Evolutionary conservation across 2,797 vertebrate species (phyloP).

Genomic region (Choloepus didactylus): DNA sequence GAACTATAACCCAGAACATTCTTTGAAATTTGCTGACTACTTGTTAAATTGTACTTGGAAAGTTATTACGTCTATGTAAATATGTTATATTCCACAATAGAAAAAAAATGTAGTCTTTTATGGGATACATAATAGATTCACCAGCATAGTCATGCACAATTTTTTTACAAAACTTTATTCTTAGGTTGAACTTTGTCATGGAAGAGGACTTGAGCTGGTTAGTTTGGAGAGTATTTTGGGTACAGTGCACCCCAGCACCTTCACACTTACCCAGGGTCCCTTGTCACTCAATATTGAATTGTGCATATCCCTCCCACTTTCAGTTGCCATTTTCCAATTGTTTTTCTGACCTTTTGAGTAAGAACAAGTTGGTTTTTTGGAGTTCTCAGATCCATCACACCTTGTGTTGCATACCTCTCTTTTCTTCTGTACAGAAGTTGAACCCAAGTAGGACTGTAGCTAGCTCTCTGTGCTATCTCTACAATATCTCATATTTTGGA

Average conservation of each 20-base stretch:
- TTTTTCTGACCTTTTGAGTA: neutral
- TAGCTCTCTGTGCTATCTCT: neutral
- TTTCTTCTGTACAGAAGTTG: neutral
- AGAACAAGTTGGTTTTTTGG: neutral
- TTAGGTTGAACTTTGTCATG: neutral
- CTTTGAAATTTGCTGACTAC: no score
- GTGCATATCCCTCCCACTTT: neutral
- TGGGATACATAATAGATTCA: no score
- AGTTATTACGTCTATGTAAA: no score
- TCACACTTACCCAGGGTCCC: neutral
- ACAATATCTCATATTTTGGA: neutral
- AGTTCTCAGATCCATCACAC: neutral
- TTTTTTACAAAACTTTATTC: neutral
- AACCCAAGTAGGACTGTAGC: neutral
- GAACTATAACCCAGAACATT: no score
- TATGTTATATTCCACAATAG: no score
- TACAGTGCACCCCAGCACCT: neutral
- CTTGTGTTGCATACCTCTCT: neutral
- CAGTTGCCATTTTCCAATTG: no score
- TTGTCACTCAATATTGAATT: neutral
- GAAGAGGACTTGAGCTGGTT: neutral
- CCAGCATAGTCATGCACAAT: neutral
- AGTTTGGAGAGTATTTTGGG: neutral
- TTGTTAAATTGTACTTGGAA: no score
- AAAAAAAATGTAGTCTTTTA: no score